A percentile compares a stretch with the other conserved stretches of the same genome.
Conservation (phyloP, 37 sponge, comb jelly and placozoan species). For the Crambe crambe region DNA sequence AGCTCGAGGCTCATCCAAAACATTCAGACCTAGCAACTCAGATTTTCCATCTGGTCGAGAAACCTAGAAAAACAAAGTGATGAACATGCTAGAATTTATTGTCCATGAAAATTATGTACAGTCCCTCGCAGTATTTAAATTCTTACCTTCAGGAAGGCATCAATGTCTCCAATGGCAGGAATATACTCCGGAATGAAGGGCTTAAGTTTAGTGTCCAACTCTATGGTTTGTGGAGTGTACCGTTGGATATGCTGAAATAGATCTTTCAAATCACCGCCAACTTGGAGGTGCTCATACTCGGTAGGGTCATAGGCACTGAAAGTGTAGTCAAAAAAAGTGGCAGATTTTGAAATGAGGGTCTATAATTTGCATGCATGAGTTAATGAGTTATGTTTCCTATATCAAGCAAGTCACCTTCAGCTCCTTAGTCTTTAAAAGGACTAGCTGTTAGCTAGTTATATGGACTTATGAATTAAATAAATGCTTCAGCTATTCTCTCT, state of each 20-base stretch:
- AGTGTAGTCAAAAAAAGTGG: not conserved
- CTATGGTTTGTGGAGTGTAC: conserved; percentile 80
- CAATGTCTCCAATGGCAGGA: conserved; percentile 99
- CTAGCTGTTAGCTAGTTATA: too few species aligned
- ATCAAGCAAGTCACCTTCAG: too few species aligned
- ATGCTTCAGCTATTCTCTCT: too few species aligned
- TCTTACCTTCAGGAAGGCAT: conserved; percentile 93
- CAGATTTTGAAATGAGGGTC: too few species aligned
- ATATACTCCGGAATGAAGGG: conserved; percentile 98
- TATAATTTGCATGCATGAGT: too few species aligned
- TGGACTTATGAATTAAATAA: too few species aligned
- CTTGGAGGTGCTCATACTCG: conserved; percentile 89
- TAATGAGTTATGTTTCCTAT: too few species aligned
- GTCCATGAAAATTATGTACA: too few species aligned
- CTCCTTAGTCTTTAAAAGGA: too few species aligned
- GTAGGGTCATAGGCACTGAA: conserved; percentile 91
- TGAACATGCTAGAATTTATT: too few species aligned
- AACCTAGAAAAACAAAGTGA: conserved; percentile 42
- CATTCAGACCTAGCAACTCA: conserved; percentile 76
- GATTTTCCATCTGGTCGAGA: conserved; percentile 81
- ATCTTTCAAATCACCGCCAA: conserved; percentile 84
- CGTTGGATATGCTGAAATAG: conserved; percentile 91
- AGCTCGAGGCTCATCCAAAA: conserved; percentile 93
- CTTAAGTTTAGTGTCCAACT: conserved; percentile 84
- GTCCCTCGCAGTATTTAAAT: not conserved